Percentiles rank a stretch among this genome's conserved stretches.
Conservation (phyloP, 2,888 invertebrate genomes). For the Diaperis boleti region DNA sequence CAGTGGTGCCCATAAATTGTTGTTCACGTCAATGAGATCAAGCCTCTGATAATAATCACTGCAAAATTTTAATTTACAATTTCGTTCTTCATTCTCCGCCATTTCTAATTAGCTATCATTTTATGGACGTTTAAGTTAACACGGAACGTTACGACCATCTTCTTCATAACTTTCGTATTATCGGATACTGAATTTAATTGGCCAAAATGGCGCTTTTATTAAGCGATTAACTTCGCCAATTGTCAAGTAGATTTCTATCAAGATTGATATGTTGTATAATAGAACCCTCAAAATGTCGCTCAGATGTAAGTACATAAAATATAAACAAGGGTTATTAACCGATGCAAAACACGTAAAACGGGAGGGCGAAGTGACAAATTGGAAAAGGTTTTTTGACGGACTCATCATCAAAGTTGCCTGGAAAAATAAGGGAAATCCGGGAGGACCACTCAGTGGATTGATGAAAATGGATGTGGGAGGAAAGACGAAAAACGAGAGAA, state of each 20-base stretch:
- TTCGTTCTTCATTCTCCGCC: not conserved
- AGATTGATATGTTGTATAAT: constrained; percentile 1
- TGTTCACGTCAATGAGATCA: too few relatives aligned
- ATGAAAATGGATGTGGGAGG: not conserved
- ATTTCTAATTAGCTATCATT: constrained; percentile 15
- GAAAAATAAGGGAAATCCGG: not conserved
- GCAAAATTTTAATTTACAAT: not conserved
- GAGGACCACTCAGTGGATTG: not conserved
- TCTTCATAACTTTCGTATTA: constrained; percentile 4
- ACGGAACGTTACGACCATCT: constrained; percentile 3
- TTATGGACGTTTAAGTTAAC: constrained; percentile 3
- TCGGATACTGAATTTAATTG: constrained; percentile 9
- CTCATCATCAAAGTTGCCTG: not conserved
- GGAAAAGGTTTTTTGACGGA: not conserved
- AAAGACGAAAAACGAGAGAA: not conserved
- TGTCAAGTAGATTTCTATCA: constrained; percentile 6
- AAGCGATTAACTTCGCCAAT: constrained; percentile 13
- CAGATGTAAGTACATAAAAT: too few relatives aligned
- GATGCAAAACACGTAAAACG: not conserved
- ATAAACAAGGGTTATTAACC: too few relatives aligned
- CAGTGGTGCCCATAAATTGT: too few relatives aligned
- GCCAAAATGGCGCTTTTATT: constrained; percentile 14
- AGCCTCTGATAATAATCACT: too few relatives aligned
- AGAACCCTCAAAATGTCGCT: not conserved
- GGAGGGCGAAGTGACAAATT: not conserved